Evolutionary conservation across 2,113 vertebrate species (phyloP).

Genomic region (Pyxicephalus adspersus): DNA sequence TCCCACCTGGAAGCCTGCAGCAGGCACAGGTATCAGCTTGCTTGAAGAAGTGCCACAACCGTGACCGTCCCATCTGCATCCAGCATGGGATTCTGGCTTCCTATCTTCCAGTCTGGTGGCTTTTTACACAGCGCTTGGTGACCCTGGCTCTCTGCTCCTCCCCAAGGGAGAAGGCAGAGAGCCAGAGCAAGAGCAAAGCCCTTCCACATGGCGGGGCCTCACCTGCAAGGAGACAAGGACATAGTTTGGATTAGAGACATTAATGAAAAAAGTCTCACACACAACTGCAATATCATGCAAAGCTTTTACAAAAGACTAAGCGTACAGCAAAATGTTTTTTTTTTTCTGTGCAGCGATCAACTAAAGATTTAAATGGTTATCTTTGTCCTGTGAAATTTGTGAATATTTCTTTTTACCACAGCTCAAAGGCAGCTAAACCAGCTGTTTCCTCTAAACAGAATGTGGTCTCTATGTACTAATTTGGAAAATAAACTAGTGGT

Average conservation of each 20-base stretch:
- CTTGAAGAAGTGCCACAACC: slow-evolving; percentile 88
- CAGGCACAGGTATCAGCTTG: slow-evolving; percentile 91
- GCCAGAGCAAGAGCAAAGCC: slow-evolving; percentile 81
- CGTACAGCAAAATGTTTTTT: too few relatives aligned
- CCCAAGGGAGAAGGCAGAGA: slow-evolving; percentile 85
- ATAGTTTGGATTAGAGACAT: neutral
- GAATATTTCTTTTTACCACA: too few relatives aligned
- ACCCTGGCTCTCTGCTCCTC: slow-evolving; percentile 78
- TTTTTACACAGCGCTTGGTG: slow-evolving; percentile 73
- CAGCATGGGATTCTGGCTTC: slow-evolving; percentile 81
- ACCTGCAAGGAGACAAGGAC: slow-evolving; percentile 31
- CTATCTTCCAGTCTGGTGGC: slow-evolving; percentile 81
- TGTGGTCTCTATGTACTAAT: too few relatives aligned
- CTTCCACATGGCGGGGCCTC: slow-evolving; percentile 79
- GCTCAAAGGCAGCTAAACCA: too few relatives aligned
- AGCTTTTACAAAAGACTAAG: too few relatives aligned
- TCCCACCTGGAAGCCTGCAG: slow-evolving; percentile 88
- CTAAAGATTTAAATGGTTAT: too few relatives aligned
- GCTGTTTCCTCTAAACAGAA: too few relatives aligned
- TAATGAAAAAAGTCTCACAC: too few relatives aligned
- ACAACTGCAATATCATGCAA: too few relatives aligned
- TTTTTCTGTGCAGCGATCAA: too few relatives aligned
- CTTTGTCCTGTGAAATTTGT: too few relatives aligned
- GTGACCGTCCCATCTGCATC: slow-evolving; percentile 77
- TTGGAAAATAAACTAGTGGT: too few relatives aligned